Evolutionary conservation across 1,140 invertebrate species (phyloP).

Genomic region (Lutraria rhynchaena): DNA sequence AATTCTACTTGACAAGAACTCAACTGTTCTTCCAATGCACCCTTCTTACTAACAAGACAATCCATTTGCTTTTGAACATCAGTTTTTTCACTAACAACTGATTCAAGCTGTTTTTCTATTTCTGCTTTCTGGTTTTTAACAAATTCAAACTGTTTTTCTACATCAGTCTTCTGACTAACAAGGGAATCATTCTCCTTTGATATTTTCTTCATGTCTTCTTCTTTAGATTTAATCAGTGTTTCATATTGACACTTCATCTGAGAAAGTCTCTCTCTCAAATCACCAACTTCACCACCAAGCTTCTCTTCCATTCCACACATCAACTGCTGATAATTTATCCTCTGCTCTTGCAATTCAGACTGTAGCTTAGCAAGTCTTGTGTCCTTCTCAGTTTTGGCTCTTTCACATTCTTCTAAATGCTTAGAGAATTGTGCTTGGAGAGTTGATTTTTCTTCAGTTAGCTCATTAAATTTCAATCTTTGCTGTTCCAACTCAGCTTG

Average conservation of each 20-base stretch:
- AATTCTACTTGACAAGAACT: slow-evolving; percentile 4
- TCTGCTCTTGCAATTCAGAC: slow-evolving; percentile 29
- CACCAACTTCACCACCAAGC: slow-evolving; percentile 19
- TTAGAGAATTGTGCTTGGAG: neutral
- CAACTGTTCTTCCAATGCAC: slow-evolving; percentile 30
- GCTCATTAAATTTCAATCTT: slow-evolving; percentile 26
- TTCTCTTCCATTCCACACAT: slow-evolving; percentile 49
- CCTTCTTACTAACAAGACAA: neutral
- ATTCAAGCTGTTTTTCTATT: slow-evolving; percentile 8
- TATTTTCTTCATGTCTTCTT: slow-evolving; percentile 39
- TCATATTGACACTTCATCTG: slow-evolving; percentile 58
- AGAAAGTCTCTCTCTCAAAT: slow-evolving; percentile 32
- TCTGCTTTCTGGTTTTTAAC: slow-evolving; percentile 15
- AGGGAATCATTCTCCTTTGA: slow-evolving; percentile 1
- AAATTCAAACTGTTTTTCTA: slow-evolving; percentile 33
- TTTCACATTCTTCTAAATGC: neutral
- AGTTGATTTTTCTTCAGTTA: neutral
- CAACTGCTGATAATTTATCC: slow-evolving; percentile 42
- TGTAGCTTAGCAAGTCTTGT: slow-evolving; percentile 20
- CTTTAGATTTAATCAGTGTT: slow-evolving; percentile 43
- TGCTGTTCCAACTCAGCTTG: slow-evolving; percentile 26
- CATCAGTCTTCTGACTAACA: neutral
- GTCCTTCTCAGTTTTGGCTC: neutral
- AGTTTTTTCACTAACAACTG: slow-evolving; percentile 13
- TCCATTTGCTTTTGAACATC: slow-evolving; percentile 28